Base-by-base conservation (phyloP, 2,888 invertebrate genomes). In the Platypus cylindrus region DNA sequence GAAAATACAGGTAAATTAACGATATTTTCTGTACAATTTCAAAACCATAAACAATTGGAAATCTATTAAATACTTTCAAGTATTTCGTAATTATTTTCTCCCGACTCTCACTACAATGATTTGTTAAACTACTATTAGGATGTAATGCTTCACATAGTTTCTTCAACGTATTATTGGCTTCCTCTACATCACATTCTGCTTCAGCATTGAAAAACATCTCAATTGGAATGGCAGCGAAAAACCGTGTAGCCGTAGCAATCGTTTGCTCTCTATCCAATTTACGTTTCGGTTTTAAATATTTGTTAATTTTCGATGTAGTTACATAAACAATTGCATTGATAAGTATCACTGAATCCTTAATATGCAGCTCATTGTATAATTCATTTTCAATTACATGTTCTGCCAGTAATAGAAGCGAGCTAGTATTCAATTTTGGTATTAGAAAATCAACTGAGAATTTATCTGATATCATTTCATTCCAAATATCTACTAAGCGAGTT, bases 401-500 rank as follows among this genome's bases (percentile, higher is more conserved):
- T 5, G 48, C 39, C 28, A 55, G 34, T 24, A 35, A 34, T 12
- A 45, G 34, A 12, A 51, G 36, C 5, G 41, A 34, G 11, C 28
- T 20, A 5, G 39, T 34, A 22, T 55, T 51, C 50, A 58, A 50
- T 46, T 49, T 51, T 7, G 45, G 36, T 15, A 59, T 16, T 28
- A 60, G 36, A 36, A 47, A 42, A 11, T 51, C 48, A 3, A 53
- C 37, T 9, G 53, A 46, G 32, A 57, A 58, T 37, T 49, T 47
- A 36, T 59, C 55, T n/a, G 38, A 34, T 17, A 58, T 36, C 17
- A 60, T 44, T 38, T 52, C 48, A 30, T 48, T 45, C 50, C 55
- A 56, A 16, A 44, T 45, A 29, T 49, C 49, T 18, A 56, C 51
- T 7, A 56, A 23, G 34, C 53, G 48, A 4, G 37, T 30, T 18